These are phyloP conservation scores for Zonitis immaculata DNA, from an alignment of 2,888 invertebrate species.

Conservation along the genomic window DNA sequence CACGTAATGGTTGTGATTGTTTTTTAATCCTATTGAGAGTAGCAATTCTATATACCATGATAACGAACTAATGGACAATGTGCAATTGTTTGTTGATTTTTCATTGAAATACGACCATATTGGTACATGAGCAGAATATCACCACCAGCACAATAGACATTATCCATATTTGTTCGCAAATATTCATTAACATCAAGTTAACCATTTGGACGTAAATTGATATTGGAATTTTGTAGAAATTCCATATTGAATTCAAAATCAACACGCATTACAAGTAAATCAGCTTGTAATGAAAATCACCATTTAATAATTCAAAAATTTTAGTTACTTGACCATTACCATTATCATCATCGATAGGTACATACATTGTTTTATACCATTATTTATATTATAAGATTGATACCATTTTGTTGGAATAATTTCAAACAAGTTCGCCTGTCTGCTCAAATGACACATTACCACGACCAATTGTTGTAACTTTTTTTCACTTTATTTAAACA, in stretches of 20 bases:
- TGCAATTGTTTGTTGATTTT: constrained; percentile 71
- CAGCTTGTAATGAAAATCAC: constrained; percentile 66
- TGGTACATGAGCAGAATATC: constrained; percentile 89
- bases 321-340: constrained; percentile 55
- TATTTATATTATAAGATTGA: constrained; percentile 61
- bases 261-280: constrained; percentile 79
- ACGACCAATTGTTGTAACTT: constrained; percentile 74
- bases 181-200: constrained; percentile 63
- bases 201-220: constrained; percentile 63
- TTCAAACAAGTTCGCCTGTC: constrained; percentile 64
- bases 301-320: constrained; percentile 68
- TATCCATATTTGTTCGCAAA: constrained; percentile 70
- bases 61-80: constrained; percentile 90
- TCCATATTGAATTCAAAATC: constrained; percentile 79
- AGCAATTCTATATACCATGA: constrained; percentile 83
- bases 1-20: too few species aligned
- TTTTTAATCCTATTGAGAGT: constrained; percentile 71
- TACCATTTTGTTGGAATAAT: constrained; percentile 71
- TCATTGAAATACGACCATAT: constrained; percentile 60
- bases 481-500: constrained; percentile 70
- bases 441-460: constrained; percentile 59
- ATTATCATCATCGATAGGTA: constrained; percentile 56
- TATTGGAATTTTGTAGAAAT: constrained; percentile 69
- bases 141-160: constrained; percentile 87
- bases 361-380: constrained; percentile 61